Evolutionary conservation across 2,888 invertebrate species (phyloP).

Genomic region (Lymantria dispar): DNA sequence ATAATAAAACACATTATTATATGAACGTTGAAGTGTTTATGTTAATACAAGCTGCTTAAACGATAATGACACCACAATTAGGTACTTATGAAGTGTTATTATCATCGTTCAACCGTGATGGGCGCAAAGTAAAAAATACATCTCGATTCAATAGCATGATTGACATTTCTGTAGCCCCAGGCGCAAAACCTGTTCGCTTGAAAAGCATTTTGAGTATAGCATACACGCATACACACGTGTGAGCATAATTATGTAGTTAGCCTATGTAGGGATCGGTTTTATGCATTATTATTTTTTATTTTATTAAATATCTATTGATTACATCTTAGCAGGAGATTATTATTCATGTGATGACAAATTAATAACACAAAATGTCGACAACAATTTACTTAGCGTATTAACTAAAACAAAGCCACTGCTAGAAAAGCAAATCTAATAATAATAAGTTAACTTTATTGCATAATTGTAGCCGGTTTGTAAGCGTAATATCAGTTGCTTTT

Average conservation of each 20-base stretch:
- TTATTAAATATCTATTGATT: no score
- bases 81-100: slow-evolving; percentile 46
- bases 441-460: no score
- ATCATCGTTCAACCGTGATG: slow-evolving; percentile 43
- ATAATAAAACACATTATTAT: slow-evolving; percentile 23
- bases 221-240: slow-evolving; percentile 1
- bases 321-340: neutral
- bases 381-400: no score
- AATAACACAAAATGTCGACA: no score
- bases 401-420: no score
- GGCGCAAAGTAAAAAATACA: slow-evolving; percentile 38
- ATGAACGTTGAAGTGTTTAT: slow-evolving; percentile 36
- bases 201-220: slow-evolving; percentile 26
- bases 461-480: no score
- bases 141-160: slow-evolving; percentile 46
- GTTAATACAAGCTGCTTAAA: slow-evolving; percentile 41
- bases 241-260: neutral
- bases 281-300: no score
- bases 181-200: slow-evolving; percentile 41
- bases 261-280: no score
- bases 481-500: no score
- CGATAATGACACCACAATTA: slow-evolving; percentile 48
- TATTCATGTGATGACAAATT: neutral
- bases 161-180: slow-evolving; percentile 46
- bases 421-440: no score